Evolutionary conservation across 2,113 vertebrate genomes (phyloP).

Genomic region (Gnathonemus longibarbis): DNA sequence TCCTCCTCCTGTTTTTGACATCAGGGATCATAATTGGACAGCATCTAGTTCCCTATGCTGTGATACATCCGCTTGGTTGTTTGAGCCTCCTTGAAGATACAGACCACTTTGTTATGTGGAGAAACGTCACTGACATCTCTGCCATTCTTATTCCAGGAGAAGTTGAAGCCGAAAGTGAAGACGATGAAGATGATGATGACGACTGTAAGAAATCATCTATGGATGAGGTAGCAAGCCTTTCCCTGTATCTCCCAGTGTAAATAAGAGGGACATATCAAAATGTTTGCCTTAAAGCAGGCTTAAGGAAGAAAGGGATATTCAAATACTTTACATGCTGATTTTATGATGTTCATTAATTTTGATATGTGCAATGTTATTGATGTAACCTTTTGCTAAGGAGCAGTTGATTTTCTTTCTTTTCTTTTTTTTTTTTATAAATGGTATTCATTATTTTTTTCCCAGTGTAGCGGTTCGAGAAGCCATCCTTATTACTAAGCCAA

Average conservation of each 20-base stretch:
- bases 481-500: not conserved
- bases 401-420: not conserved
- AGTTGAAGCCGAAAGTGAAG: conserved; percentile 87
- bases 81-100: not conserved
- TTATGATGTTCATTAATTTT: not conserved
- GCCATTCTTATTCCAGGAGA: conserved; percentile 62
- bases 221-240: conserved; percentile 77
- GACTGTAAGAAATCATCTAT: conserved; percentile 92
- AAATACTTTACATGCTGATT: not conserved
- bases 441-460: not conserved
- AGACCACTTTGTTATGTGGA: not conserved
- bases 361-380: not conserved
- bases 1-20: not conserved
- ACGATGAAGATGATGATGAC: conserved; percentile 89
- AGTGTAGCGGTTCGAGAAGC: not conserved
- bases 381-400: not conserved
- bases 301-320: not conserved
- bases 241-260: not conserved
- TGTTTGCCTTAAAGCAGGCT: not conserved
- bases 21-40: not conserved
- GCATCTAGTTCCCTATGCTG: not conserved
- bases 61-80: not conserved
- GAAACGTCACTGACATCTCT: not conserved
- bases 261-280: not conserved
- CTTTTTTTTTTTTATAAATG: not conserved